Conservation (phyloP, 2,113 vertebrate species). For the Sinocyclocheilus rhinocerous region DNA sequence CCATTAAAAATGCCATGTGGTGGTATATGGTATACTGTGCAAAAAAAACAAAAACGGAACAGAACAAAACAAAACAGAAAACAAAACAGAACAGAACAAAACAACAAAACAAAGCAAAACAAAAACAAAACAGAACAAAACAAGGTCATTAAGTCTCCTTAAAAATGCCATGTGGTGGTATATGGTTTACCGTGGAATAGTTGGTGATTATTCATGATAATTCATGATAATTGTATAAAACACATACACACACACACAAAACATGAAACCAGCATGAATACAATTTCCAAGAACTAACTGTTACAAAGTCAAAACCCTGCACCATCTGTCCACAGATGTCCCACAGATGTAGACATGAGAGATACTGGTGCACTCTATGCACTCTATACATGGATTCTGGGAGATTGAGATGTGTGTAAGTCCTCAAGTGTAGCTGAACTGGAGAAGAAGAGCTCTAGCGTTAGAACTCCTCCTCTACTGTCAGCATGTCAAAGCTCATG, state of each 20-base stretch:
- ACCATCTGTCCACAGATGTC: not conserved
- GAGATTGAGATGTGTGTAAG: constrained; percentile 6
- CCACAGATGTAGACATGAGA: not conserved
- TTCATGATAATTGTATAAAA: not conserved
- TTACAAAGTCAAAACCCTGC: not conserved
- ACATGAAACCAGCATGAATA: not conserved
- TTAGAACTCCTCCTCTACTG: constrained; percentile 29
- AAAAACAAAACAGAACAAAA: no score
- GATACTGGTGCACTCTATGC: not conserved
- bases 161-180: no score
- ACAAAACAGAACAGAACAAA: no score
- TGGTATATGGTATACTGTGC: no score
- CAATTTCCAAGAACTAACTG: not conserved
- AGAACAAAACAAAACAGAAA: no score
- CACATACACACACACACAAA: not conserved
- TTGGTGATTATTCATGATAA: not conserved
- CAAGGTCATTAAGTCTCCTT: no score
- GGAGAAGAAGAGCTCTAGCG: not conserved
- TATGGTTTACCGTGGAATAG: not conserved
- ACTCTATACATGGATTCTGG: constrained; percentile 12
- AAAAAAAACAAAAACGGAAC: no score
- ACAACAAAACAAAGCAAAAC: no score
- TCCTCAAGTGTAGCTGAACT: constrained; percentile 27
- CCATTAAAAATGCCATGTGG: no score
- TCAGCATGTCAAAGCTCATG: constrained; percentile 55